A percentile compares a stretch with the other conserved stretches of the same genome.
phyloP scores from a whole-genome alignment of 2,113 vertebrate species.

The Triplophysa siluroides region DNA sequence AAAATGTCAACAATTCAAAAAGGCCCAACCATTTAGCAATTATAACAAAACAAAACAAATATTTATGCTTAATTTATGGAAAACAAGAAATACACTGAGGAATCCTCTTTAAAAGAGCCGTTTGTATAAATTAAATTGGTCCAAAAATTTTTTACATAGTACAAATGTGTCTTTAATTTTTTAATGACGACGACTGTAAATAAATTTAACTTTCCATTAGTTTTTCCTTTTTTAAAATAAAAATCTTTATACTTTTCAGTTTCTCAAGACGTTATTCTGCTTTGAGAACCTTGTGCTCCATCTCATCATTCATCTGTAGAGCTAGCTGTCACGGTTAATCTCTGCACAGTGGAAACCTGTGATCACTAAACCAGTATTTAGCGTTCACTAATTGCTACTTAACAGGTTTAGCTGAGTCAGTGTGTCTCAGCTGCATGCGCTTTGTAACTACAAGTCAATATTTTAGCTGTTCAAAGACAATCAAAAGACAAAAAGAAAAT shows the following conservation, averaged over 20 bases:
- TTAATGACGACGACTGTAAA: too few species aligned
- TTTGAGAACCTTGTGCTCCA: neutral
- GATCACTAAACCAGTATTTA: constrained; percentile 33
- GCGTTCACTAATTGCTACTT: constrained; percentile 38
- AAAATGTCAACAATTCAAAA: neutral
- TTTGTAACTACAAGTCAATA: neutral
- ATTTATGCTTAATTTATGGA: neutral
- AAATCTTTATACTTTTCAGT: neutral
- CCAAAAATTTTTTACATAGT: too few species aligned
- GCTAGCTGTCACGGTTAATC: constrained; percentile 41
- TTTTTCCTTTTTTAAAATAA: neutral
- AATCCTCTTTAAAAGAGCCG: too few species aligned
- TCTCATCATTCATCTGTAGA: constrained; percentile 44
- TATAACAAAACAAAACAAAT: neutral
- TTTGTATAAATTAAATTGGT: too few species aligned
- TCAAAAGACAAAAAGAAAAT: neutral
- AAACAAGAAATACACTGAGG: too few species aligned
- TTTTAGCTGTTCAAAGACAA: neutral
- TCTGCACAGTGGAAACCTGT: constrained; percentile 14
- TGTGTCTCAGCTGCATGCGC: neutral
- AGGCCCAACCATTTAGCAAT: neutral
- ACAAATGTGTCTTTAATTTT: too few species aligned
- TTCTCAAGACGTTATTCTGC: neutral
- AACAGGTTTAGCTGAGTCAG: constrained; percentile 36
- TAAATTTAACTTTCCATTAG: too few species aligned